Conservation (phyloP, 2,888 invertebrate genomes). For the Drosophila mayaguana region DNA sequence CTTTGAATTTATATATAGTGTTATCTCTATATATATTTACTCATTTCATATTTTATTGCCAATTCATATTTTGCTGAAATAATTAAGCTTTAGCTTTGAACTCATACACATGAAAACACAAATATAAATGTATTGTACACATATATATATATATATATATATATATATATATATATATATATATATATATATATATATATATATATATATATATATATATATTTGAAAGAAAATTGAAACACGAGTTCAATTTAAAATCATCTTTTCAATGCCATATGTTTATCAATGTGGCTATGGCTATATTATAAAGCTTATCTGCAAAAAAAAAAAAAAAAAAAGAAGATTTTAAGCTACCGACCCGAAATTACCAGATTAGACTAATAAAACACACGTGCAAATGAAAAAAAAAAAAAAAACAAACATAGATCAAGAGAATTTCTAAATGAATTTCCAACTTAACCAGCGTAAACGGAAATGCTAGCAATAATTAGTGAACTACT, state of each 20-base stretch:
- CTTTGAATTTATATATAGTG: background rate
- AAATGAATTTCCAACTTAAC: background rate
- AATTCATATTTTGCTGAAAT: conserved; percentile 1
- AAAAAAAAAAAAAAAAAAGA: background rate
- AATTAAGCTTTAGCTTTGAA: background rate
- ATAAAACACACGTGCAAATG: no score
- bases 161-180: background rate
- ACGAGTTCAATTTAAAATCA: background rate
- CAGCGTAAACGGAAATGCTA: background rate
- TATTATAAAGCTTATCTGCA: background rate
- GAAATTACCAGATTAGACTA: background rate
- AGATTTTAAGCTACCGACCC: background rate
- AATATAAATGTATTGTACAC: no score
- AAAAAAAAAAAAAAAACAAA: background rate
- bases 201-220: background rate
- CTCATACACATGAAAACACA: background rate
- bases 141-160: background rate
- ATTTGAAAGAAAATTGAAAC: background rate
- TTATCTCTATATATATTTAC: background rate
- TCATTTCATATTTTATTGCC: background rate
- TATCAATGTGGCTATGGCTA: background rate
- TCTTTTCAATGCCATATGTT: background rate
- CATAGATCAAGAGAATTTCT: background rate
- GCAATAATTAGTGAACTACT: conserved; percentile 3
- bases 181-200: background rate